Evolutionary conservation across 2,888 invertebrate species (phyloP).

Genomic region (Hypsopygia costalis): DNA sequence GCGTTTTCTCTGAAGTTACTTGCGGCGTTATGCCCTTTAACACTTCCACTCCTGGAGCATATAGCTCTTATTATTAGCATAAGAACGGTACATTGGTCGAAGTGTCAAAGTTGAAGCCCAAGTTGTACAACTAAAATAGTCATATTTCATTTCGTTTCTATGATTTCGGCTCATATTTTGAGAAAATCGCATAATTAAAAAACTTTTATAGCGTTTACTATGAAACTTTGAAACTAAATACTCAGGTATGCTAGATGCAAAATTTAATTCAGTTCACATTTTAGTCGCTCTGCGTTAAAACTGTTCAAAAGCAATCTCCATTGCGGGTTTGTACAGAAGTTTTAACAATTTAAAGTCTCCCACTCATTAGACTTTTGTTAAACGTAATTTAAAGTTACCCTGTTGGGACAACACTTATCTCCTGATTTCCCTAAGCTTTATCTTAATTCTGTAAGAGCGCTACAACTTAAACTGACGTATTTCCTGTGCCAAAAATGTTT

Average conservation of each 20-base stretch:
- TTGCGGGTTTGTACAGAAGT: slow-evolving; percentile 1
- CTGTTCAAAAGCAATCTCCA: neutral
- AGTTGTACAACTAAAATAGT: too few species aligned
- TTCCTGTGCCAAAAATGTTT: too few species aligned
- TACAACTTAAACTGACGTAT: too few species aligned
- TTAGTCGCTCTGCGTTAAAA: neutral
- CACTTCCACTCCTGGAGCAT: too few species aligned
- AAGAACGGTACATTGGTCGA: too few species aligned
- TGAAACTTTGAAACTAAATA: neutral
- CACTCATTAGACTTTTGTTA: slow-evolving; percentile 3
- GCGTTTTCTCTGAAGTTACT: too few species aligned
- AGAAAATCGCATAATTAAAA: too few species aligned
- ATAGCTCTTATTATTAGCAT: too few species aligned
- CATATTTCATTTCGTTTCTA: too few species aligned
- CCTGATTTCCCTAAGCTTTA: neutral
- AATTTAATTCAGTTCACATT: neutral
- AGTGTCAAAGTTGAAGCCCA: too few species aligned
- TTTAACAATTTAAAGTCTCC: slow-evolving; percentile 7
- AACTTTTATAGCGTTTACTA: neutral
- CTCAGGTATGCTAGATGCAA: neutral
- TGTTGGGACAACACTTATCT: slow-evolving; percentile 1
- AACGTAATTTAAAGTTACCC: slow-evolving; percentile 8
- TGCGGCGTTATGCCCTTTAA: too few species aligned
- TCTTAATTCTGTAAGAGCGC: neutral
- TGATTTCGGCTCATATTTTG: too few species aligned